These are phyloP conservation scores for Leptopilina clavipes DNA, from an alignment of 1,140 invertebrate species.

Conservation along the genomic window DNA sequence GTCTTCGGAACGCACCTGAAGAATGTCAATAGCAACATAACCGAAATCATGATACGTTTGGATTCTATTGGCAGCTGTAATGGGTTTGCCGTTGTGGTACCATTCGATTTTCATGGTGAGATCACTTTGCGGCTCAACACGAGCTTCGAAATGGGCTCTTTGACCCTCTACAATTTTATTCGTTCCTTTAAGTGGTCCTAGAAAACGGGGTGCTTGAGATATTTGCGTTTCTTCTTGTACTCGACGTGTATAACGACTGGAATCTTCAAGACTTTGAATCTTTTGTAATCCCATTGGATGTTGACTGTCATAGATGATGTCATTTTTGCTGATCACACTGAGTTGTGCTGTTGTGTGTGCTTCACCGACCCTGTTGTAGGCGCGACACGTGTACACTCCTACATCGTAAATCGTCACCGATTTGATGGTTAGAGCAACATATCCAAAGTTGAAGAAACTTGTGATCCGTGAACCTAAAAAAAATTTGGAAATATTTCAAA, in stretches of 20 bases:
- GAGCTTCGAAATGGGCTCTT: constrained; percentile 95
- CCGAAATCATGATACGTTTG: constrained; percentile 97
- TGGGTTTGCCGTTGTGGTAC: constrained; percentile 92
- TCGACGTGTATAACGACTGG: constrained; percentile 80
- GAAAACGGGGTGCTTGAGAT: constrained; percentile 87
- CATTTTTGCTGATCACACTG: constrained; percentile 89
- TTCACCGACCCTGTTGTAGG: constrained; percentile 91
- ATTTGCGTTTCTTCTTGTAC: constrained; percentile 84
- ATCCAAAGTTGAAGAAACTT: constrained; percentile 97
- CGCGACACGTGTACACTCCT: constrained; percentile 93
- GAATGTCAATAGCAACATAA: constrained; percentile 94
- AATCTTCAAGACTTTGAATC: constrained; percentile 91
- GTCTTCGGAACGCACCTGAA: constrained; percentile 90
- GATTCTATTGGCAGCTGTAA: constrained; percentile 89
- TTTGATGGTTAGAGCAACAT: constrained; percentile 96
- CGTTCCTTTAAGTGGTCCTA: constrained; percentile 90
- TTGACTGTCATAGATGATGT: constrained; percentile 89
- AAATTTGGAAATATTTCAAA: no score
- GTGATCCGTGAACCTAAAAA: constrained; percentile 88
- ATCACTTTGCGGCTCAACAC: constrained; percentile 94
- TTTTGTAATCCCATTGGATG: constrained; percentile 91
- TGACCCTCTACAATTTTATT: constrained; percentile 97
- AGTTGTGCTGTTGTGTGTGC: constrained; percentile 92
- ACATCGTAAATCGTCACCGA: constrained; percentile 92
- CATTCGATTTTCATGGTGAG: constrained; percentile 91